A percentile compares a stretch with the other conserved stretches of the same genome.
These are phyloP conservation scores for Etia nguti DNA, from an alignment of 2,113 vertebrate genomes.

Conservation along the genomic window DNA sequence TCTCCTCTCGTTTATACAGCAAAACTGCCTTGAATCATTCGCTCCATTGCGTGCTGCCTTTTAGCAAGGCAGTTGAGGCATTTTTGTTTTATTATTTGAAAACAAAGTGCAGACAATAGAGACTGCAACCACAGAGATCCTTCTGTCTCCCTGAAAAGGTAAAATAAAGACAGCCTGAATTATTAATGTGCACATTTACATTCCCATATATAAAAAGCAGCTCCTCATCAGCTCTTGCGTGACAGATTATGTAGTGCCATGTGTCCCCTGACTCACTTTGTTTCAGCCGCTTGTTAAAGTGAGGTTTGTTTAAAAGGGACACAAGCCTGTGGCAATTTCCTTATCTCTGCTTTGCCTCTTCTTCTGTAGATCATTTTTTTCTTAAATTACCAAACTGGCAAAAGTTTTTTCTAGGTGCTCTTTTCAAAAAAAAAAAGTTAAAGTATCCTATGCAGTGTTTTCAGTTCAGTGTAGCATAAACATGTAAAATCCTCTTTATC, in stretches of 20 bases:
- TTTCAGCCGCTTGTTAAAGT: constrained; percentile 4
- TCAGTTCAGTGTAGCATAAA: neutral
- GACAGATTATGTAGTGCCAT: neutral
- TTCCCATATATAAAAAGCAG: neutral
- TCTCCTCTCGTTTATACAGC: neutral
- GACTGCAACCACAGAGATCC: neutral
- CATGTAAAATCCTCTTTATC: neutral
- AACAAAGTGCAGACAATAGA: neutral
- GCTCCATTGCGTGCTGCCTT: constrained; percentile 11
- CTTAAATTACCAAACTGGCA: neutral
- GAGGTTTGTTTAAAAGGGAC: constrained; percentile 10
- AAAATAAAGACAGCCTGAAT: neutral
- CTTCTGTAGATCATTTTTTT: neutral
- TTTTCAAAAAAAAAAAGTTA: neutral
- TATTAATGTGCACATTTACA: neutral
- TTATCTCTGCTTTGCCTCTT: neutral
- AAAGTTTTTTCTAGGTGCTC: neutral
- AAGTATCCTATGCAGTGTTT: too few species aligned
- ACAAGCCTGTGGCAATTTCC: neutral
- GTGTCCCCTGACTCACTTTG: constrained; percentile 29
- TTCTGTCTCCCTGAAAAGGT: neutral
- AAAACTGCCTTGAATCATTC: constrained; percentile 6
- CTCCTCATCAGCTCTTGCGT: neutral
- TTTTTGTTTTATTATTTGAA: neutral
- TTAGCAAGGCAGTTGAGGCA: neutral